Conservation (phyloP, 2,113 vertebrate species). For the Dinomys branickii region DNA sequence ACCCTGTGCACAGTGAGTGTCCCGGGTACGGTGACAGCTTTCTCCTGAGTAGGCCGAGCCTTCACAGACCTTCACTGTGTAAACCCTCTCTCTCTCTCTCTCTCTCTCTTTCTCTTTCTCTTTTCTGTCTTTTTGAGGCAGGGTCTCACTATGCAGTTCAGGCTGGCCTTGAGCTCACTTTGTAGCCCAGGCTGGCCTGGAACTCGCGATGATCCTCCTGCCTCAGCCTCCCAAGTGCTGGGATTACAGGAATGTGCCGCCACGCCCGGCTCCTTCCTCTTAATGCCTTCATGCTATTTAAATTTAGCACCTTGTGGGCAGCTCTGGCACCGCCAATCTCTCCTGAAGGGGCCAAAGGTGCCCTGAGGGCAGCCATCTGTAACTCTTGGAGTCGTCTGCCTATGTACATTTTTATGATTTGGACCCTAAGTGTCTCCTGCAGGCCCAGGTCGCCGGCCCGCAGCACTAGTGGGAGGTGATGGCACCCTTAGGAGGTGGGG, state of each 20-base stretch:
- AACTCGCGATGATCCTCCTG: too few species aligned
- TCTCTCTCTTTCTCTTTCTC: too few species aligned
- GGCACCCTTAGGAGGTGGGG: neutral
- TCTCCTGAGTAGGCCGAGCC: fast-evolving
- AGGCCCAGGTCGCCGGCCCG: neutral
- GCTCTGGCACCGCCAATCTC: neutral
- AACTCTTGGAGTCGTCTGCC: neutral
- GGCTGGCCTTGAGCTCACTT: too few species aligned
- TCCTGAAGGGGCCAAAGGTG: neutral
- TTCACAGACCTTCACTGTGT: fast-evolving
- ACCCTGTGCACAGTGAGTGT: too few species aligned
- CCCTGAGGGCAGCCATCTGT: neutral
- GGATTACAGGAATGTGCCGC: too few species aligned
- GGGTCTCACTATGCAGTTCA: too few species aligned
- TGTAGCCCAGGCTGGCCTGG: too few species aligned
- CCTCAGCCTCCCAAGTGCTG: too few species aligned
- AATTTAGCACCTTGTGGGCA: neutral
- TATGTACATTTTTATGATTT: neutral
- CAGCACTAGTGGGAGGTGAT: neutral
- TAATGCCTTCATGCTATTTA: neutral
- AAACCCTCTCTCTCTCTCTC: neutral
- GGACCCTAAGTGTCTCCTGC: neutral
- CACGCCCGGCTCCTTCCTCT: neutral
- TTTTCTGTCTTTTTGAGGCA: too few species aligned
- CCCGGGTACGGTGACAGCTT: neutral